Base-by-base conservation (phyloP, 2,797 vertebrate species). In the Ispidina lecontei region DNA sequence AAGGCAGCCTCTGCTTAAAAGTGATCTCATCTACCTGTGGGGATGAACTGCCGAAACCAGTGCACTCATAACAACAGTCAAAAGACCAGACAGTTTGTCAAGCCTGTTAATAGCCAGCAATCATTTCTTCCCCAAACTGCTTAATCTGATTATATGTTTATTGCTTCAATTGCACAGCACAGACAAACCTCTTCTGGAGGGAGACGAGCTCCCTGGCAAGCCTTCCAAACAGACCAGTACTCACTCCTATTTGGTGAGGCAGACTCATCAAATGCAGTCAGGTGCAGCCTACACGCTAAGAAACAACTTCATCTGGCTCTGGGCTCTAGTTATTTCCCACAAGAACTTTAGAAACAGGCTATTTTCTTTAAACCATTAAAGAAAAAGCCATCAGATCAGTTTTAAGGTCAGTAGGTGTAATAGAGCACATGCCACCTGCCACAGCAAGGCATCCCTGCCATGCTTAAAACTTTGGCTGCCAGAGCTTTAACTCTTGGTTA, bases 141-240 rank as follows among this genome's bases (percentile, higher is more conserved):
- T 49, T 93, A 62, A 84, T 67, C 70, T 81, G 80, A 72, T 91
- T 80, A 76, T 68, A 77, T 77, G 23, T 75, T 84, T 78, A 81
- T 23, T 89, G 58, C 33, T 65, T 94, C 85, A 93, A 46, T 21
- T 90, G 83, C 64, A 92, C 26, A 59, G 80, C 44, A 56, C 63
- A 58, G 46, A 76, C 64, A 82, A 85, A 68, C 43, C 46, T 81
- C 58, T 64, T 41, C 9, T n/a, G 37, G 47, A 86, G 33, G 15
- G 41, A 84, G 77, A 46, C 54, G 35, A 81, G 22, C 29, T 19
- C 52, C 63, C 54, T 67, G 59, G 70, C 25, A n/a, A 81, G 55
- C 16, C 67, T 49, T 41, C 39, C 35, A 52, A 78, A 47, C 2
- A 72, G 35, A 46, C 4, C 46, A 78, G 49, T 28, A 33, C 47